Evolutionary conservation across 2,797 vertebrate genomes (phyloP), one percentile per base, ranked within the genome.

Genomic region (Enteromius argenteus): DNA sequence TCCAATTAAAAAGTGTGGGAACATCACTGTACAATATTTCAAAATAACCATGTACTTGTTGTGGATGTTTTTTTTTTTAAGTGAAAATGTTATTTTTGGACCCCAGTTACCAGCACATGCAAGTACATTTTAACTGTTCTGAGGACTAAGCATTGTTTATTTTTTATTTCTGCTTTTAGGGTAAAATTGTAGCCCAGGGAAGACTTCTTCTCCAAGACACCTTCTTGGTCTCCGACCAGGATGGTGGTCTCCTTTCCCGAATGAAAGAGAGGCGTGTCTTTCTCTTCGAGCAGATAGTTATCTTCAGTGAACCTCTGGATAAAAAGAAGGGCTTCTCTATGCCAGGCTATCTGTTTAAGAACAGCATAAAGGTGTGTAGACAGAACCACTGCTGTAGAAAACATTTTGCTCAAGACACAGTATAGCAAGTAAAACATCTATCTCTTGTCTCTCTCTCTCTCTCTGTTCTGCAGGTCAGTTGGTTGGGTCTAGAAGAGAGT

Each of bases 171-270:
- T 11, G 1, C 81, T 44, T 56, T 89, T 81, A 99, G 98, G 98
- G 98, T 91, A 99, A 99, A 95, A 99, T 99, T 85, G 97, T 99
- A 88, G 97, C 98, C 88, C 98, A 99, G 94, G 98, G 98, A 86
- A 96, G 97, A 89, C 94, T 99, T 88, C 95, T 99, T 88, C 94
- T 99, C 51, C 98, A 99, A 91, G 98, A 99, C 91, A 99, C 97
- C 0, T 99, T 99, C 91, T 92, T 99, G 95, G 97, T 99, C 88
- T 96, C 96, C 30, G 98, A 99, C 92, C 98, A 97, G 90, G 97
- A 99, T 3, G 91, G 96, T 0, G 96, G 97, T 85, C 97, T 98
- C 87, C 93, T 99, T 89, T 96, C 97, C 77, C 97, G 98, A 84
- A 97, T 98, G 95, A 99, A 96, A 90, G 98, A 99, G 91, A 96